Conservation (phyloP, 92 coral and sea anemone species). For the Isaurus tuberculatus region DNA sequence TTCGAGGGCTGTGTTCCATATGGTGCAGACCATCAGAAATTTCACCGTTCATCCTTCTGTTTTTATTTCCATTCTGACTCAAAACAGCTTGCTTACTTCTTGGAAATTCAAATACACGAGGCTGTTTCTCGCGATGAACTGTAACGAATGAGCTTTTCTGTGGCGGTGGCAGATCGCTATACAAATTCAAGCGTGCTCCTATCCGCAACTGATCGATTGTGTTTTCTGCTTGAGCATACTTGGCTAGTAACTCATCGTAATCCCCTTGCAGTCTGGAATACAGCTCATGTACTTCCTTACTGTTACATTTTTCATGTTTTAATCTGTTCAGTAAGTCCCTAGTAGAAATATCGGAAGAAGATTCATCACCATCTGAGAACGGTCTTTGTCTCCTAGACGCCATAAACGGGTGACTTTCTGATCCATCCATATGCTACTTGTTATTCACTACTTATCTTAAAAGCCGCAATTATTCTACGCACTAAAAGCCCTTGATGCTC, state of each 20-base stretch:
- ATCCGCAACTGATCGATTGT: conserved; percentile 94
- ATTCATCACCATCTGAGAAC: conserved; percentile 64
- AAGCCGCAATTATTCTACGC: not conserved
- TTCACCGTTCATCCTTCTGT: conserved; percentile 40
- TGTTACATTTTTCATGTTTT: conserved; percentile 53
- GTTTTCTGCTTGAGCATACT: conserved; percentile 97
- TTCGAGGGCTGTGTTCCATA: not conserved
- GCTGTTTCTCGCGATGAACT: conserved; percentile 72
- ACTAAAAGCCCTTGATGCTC: not conserved
- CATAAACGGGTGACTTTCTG: conserved; percentile 74
- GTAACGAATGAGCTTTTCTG: conserved; percentile 76
- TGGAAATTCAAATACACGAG: conserved; percentile 77
- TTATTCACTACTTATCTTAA: conserved; percentile 16
- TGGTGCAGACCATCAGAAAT: conserved; percentile 33
- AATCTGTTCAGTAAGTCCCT: conserved; percentile 64
- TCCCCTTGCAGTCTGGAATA: conserved; percentile 87
- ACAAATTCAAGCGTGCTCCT: conserved; percentile 94
- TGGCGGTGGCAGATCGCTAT: conserved; percentile 91
- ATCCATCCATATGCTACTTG: conserved; percentile 66
- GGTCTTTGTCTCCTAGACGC: conserved; percentile 64
- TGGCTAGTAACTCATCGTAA: conserved; percentile 88
- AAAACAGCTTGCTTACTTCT: conserved; percentile 75
- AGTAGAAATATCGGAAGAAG: conserved; percentile 74
- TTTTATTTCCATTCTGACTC: conserved; percentile 54
- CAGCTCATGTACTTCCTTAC: conserved; percentile 74